Evolutionary conservation across 2,797 vertebrate species (phyloP).

Genomic region (Sorex maritimensis): DNA sequence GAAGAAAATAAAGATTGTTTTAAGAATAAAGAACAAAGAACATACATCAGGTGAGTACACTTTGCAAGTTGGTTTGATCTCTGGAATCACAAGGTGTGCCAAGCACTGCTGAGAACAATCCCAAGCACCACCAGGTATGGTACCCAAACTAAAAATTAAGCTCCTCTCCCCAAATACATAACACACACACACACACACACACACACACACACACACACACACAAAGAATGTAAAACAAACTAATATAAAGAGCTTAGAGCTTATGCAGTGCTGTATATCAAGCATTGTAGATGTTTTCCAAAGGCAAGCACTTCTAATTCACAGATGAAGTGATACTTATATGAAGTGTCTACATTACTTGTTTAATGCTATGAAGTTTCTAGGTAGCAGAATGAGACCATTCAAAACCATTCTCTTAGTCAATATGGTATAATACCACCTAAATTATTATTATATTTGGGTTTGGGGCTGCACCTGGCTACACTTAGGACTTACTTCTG

Average conservation of each 20-base stretch:
- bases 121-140: too few species aligned
- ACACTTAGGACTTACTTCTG: too few species aligned
- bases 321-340: conserved; percentile 37
- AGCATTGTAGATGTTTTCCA: conserved; percentile 5
- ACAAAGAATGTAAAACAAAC: neutral
- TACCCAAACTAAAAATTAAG: too few species aligned
- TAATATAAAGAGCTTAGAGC: conserved; percentile 22
- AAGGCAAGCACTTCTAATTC: neutral
- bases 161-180: too few species aligned
- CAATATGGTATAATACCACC: neutral
- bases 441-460: too few species aligned
- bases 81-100: too few species aligned
- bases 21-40: neutral
- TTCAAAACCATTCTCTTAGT: conserved; percentile 40
- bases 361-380: conserved; percentile 46
- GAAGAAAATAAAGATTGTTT: conserved; percentile 33
- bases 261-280: neutral
- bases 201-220: too few species aligned
- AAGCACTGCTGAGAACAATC: too few species aligned
- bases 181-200: too few species aligned
- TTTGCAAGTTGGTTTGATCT: too few species aligned
- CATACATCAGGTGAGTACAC: neutral
- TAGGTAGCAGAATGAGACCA: neutral
- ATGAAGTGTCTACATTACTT: conserved; percentile 42
- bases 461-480: too few species aligned